Evolutionary conservation across 2,797 vertebrate genomes (phyloP), one percentile per base, ranked within the genome.

Genomic region (Tapera naevia): DNA sequence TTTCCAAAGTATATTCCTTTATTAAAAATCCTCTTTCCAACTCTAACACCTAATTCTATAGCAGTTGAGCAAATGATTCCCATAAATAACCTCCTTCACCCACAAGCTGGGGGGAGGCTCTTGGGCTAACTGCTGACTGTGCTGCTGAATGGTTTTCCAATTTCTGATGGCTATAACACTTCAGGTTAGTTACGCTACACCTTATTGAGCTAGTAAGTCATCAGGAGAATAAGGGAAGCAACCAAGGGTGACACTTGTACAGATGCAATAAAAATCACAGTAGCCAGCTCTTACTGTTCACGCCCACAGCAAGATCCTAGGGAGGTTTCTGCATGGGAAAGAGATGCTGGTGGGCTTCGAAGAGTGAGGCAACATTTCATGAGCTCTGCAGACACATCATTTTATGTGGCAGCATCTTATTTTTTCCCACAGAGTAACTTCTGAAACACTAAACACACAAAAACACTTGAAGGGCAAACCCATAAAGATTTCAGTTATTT

Each of bases 181-280:
- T 88, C 50, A 61, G 46, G 43, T 67, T 88, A 62, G 70, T 88
- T 90, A 32, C 39, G 45, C 46, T 86, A 21, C 90, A 91, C 39
- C 13, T 91, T 72, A 62, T 8, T 75, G 91, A 93, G 74, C 45
- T 64, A 70, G 2, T 57, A 81, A 90, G 67, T 85, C 67, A 93
- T 64, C 67, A 61, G 53, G 83, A 94, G 67, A 56, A 70, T 80
- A 92, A 15, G 30, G 58, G 53, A 86, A 94, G 74, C 87, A 92
- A 66, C 66, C 71, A 61, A 56, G 67, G 57, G 51, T 81, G 76
- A 80, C 6, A 2, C 22, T 18, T 4, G 61, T 70, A 33, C 65
- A 88, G 76, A 64, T 3, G 4, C 39, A 75, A 54, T 74, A 70
- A 90, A 86, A 93, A 87, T 48, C 67, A 51, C 67, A 45, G 67